These are phyloP conservation scores for Numida meleagris DNA, from an alignment of 2,113 vertebrate species.

Conservation along the genomic window DNA sequence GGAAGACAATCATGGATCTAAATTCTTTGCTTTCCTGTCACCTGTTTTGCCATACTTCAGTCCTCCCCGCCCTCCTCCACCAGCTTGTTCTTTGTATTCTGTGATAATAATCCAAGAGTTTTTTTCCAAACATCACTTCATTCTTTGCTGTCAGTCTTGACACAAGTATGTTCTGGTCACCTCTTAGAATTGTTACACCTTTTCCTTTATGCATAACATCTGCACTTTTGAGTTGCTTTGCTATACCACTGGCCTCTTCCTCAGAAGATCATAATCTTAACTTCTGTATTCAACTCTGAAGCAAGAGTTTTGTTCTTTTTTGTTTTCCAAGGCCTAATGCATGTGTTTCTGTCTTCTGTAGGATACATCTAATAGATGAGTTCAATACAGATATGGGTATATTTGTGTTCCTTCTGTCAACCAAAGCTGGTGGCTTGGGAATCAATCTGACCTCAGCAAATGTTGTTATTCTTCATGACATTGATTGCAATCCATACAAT, in stretches of 20 bases:
- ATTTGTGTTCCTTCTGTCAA: conserved; percentile 96
- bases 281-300: background rate
- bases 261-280: background rate
- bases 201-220: background rate
- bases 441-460: conserved; percentile 97
- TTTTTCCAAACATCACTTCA: background rate
- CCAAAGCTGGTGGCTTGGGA: conserved; percentile 95
- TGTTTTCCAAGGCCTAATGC: background rate
- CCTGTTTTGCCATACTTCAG: background rate
- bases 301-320: background rate
- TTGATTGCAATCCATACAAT: conserved; percentile 98
- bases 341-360: conserved; percentile 55
- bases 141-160: background rate
- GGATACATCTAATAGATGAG: conserved; percentile 94
- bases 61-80: background rate
- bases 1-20: background rate
- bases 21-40: background rate
- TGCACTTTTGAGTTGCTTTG: background rate
- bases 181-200: background rate
- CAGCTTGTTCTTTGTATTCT: background rate
- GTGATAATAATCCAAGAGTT: background rate
- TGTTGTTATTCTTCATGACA: conserved; percentile 96
- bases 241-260: background rate
- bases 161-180: background rate
- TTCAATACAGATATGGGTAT: conserved; percentile 93